phyloP scores from a whole-genome alignment of 2,797 vertebrate genomes.

The Taeniopygia guttata region DNA sequence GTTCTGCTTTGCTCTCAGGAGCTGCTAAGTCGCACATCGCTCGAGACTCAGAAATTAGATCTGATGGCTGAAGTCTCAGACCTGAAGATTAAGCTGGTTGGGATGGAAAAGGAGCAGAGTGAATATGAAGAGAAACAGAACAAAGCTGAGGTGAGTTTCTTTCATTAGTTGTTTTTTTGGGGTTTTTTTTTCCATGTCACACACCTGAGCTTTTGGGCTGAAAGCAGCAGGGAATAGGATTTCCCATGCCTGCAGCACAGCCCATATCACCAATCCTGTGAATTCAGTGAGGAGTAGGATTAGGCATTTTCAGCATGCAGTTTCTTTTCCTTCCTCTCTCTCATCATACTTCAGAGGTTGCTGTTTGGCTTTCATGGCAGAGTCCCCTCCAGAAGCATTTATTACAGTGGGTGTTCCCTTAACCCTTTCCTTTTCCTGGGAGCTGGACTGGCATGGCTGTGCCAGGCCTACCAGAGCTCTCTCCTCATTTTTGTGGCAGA shows the following conservation, averaged over 20 bases:
- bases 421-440: background rate
- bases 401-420: background rate
- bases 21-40: conserved; percentile 87
- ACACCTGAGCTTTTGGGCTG: background rate
- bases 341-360: conserved; percentile 26
- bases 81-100: conserved; percentile 90
- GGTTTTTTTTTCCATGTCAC: background rate
- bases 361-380: conserved; percentile 18
- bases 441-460: background rate
- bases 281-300: background rate
- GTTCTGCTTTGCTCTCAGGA: conserved; percentile 77
- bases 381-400: background rate
- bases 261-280: rapidly evolving
- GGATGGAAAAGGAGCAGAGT: conserved; percentile 90
- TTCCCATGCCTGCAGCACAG: background rate
- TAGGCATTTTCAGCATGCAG: background rate
- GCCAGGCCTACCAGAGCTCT: background rate
- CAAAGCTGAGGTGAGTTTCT: conserved; percentile 88
- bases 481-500: background rate
- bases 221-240: background rate
- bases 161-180: background rate
- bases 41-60: conserved; percentile 92
- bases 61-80: conserved; percentile 93
- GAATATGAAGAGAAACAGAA: conserved; percentile 89
- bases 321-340: background rate